These are phyloP conservation scores for Gadus macrocephalus DNA, from an alignment of 2,113 vertebrate genomes.

Conservation along the genomic window DNA sequence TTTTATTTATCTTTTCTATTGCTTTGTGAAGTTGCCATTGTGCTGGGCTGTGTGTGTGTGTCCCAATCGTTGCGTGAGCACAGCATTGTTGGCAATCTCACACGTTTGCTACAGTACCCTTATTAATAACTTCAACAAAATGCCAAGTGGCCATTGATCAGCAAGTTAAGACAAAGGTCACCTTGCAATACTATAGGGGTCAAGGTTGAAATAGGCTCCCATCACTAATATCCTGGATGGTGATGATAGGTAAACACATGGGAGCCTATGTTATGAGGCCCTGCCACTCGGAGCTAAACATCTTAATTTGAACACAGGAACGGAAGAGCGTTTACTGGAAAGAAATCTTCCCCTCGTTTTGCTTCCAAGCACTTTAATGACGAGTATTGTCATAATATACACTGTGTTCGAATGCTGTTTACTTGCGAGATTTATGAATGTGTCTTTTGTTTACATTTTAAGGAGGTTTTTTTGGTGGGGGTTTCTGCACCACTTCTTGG, in stretches of 20 bases:
- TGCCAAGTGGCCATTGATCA: not conserved
- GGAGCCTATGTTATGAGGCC: no score
- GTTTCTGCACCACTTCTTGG: no score
- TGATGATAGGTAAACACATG: not conserved
- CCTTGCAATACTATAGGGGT: not conserved
- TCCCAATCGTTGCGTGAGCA: no score
- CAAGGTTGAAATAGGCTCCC: not conserved
- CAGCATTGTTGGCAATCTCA: no score
- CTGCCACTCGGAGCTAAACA: no score
- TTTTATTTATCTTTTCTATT: conserved; percentile 18
- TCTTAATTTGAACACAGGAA: not conserved
- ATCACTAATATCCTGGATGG: not conserved
- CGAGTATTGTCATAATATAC: conserved; percentile 33
- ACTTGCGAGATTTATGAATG: conserved; percentile 57
- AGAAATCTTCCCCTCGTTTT: conserved; percentile 31
- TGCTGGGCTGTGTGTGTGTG: no score
- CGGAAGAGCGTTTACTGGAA: conserved; percentile 4
- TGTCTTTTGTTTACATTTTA: conserved; percentile 62
- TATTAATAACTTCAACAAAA: not conserved
- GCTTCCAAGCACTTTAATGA: conserved; percentile 70
- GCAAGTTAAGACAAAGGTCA: not conserved
- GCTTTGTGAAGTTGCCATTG: no score
- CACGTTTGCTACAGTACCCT: no score
- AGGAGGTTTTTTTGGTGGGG: conserved; percentile 20
- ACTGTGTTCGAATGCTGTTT: conserved; percentile 45